A percentile compares a stretch with the other conserved stretches of the same genome.
Conservation (phyloP, 2,888 invertebrate species). For the Chrysina gloriosa region DNA sequence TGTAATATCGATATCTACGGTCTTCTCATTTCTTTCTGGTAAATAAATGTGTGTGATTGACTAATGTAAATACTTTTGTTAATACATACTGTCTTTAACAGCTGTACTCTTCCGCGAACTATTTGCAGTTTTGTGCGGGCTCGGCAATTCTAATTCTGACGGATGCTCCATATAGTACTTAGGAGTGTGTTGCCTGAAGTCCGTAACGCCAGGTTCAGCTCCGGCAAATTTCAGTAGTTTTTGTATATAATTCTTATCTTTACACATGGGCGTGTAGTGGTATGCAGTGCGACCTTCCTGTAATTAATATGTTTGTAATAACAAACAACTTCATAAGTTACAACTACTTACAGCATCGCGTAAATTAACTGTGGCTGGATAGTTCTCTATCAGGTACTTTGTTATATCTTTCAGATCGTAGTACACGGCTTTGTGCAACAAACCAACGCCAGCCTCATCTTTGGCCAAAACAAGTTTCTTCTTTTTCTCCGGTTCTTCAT, state of each 20-base stretch:
- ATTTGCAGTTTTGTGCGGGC: slow-evolving; percentile 55
- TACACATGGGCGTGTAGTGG: slow-evolving; percentile 74
- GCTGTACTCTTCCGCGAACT: slow-evolving; percentile 55
- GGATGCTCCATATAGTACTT: slow-evolving; percentile 70
- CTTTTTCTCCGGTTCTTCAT: slow-evolving; percentile 63
- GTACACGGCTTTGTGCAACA: slow-evolving; percentile 85
- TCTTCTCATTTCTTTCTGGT: too few relatives aligned
- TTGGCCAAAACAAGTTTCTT: slow-evolving; percentile 72
- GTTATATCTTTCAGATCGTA: slow-evolving; percentile 79
- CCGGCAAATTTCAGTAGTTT: slow-evolving; percentile 72
- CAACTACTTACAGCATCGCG: slow-evolving; percentile 79
- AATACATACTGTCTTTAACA: slow-evolving; percentile 57
- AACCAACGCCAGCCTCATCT: slow-evolving; percentile 77
- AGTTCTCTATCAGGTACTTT: slow-evolving; percentile 76
- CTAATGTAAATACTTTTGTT: too few relatives aligned
- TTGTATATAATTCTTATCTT: slow-evolving; percentile 71
- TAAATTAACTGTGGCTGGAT: slow-evolving; percentile 73
- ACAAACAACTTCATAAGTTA: neutral
- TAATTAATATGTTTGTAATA: slow-evolving; percentile 37
- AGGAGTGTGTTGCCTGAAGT: slow-evolving; percentile 70
- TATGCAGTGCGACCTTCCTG: slow-evolving; percentile 77
- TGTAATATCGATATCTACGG: too few relatives aligned
- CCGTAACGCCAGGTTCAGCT: slow-evolving; percentile 72
- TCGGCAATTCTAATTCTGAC: slow-evolving; percentile 69
- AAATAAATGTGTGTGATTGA: too few relatives aligned